Base-by-base conservation (phyloP, 2,113 vertebrate species). In the Thunnus maccoyii region DNA sequence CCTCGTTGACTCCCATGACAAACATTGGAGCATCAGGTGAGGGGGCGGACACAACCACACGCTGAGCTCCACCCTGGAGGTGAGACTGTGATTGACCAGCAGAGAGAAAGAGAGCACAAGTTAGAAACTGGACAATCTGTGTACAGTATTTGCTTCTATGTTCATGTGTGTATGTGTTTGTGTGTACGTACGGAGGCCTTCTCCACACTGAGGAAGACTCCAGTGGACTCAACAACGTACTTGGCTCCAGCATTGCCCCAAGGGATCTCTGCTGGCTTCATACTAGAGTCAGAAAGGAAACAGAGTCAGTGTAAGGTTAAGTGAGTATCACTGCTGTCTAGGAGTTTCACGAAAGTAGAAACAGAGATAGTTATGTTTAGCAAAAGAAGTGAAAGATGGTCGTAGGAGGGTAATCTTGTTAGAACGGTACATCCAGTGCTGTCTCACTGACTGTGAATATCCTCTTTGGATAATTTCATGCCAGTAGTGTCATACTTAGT, bases 1-100 rank as follows among this genome's bases (percentile, higher is more conserved):
- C 93, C 78, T 97, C 95, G 1, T 98, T 98, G 32, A 98, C 97
- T 51, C 97, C 97, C 96, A 97, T 97, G 83, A 98, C 97, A 61
- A 98, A 96, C 94, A 94, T 97, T 15, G 96, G 97, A 0, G 96
- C 97, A 2, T 97, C 96, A 0, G 97, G 97, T 18, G 97, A 98
- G 15, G 97, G 97, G 0, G 96, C 97, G 0, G 91, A 94, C 80
- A 98, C 96, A 17, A 97, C 94, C 67, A 97, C 96, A 1, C 96
- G 95, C 77, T 79, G 68, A 48, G 97, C 97, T 2, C 97, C 97
- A 0, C 95, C 96, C 36, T 92, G 80, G 32, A 97, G 27, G 88
- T 98, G 97, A 70, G 72, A 3, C 97, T 97, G 56, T 2, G 20
- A 51, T 72, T 61, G 46, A 36, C 22, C n/a, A 68, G 41, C 17